Evolutionary conservation across 2,797 vertebrate genomes (phyloP), one percentile per base, ranked within the genome.

Genomic region (Harpagifer antarcticus): DNA sequence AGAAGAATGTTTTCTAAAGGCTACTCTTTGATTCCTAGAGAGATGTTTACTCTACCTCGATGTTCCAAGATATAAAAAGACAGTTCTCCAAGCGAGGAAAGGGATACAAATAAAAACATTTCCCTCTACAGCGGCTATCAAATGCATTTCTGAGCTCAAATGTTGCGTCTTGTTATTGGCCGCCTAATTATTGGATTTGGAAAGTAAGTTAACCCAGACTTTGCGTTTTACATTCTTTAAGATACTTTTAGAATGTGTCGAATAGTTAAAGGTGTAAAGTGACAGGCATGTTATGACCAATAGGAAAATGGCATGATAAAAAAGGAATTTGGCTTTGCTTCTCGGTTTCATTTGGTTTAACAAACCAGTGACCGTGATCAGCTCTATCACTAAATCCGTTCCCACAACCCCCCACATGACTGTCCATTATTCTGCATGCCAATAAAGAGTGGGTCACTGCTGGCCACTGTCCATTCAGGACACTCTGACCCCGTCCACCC

Each of bases 401-500:
- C 92, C 89, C 91, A 94, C 83, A 90, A 84, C 83, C 52, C 79
- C 78, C 85, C 68, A 59, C 68, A 11, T 31, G 76, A 60, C 86
- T 77, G 78, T 72, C 80, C 78, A 83, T 82, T 78, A 88, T 83
- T 76, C 84, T 86, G 78, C 85, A 85, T 80, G 66, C 83, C 88
- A 88, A 87, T 82, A 89, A 89, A 87, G 85, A 70, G 48, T 48
- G 37, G 10, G 64, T 80, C 81, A 75, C 75, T 10, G 58, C 70
- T 79, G 91, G 45, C 82, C 87, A 76, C 82, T 76, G 87, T 81
- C 86, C 88, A 88, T 92, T 93, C 90, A 93, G 82, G 72, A 63
- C 63, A n/a, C 40, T 5, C 55, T 75, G 76, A 92, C 88, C 84
- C 60, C 68, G 6, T 66, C 72, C 80, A 45, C 85, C 68, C 83